Percentiles rank a stretch among this genome's conserved stretches.
phyloP scores from a whole-genome alignment of 2,797 vertebrate genomes.

The Micromesistius poutassou region DNA sequence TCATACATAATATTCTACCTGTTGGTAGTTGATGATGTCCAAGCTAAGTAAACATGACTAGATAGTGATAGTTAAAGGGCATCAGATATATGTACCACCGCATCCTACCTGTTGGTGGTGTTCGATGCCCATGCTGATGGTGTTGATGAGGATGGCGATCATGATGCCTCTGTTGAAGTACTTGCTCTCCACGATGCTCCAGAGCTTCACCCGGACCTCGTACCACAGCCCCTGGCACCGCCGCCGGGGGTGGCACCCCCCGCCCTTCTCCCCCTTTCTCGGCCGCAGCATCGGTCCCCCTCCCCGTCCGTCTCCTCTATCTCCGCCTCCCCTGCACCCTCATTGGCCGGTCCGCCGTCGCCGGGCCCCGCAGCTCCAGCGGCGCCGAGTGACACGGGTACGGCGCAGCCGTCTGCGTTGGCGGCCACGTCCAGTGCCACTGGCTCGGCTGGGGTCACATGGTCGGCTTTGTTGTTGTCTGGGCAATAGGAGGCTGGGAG shows the following conservation, averaged over 20 bases:
- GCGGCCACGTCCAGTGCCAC: neutral
- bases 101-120: slow-evolving; percentile 87
- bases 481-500: neutral
- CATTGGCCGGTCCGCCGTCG: slow-evolving; percentile 29
- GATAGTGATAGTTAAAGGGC: neutral
- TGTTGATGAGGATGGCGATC: slow-evolving; percentile 96
- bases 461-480: neutral
- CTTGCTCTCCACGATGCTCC: slow-evolving; percentile 94
- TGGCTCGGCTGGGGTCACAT: neutral
- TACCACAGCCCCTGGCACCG: slow-evolving; percentile 62
- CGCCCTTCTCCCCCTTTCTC: slow-evolving; percentile 14
- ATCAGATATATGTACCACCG: neutral
- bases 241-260: slow-evolving; percentile 42
- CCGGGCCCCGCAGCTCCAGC: neutral
- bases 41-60: neutral
- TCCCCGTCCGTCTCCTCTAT: slow-evolving; percentile 53
- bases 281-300: slow-evolving; percentile 21
- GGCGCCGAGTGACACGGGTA: neutral
- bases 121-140: slow-evolving; percentile 97
- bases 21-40: too few species aligned
- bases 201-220: slow-evolving; percentile 73
- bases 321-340: slow-evolving; percentile 50
- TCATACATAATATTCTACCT: too few species aligned
- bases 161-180: slow-evolving; percentile 98
- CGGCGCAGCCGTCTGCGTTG: neutral